A percentile compares a stretch with the other conserved stretches of the same genome.
Conservation (phyloP, 2,113 vertebrate genomes). For the Nothoprocta pentlandii region DNA sequence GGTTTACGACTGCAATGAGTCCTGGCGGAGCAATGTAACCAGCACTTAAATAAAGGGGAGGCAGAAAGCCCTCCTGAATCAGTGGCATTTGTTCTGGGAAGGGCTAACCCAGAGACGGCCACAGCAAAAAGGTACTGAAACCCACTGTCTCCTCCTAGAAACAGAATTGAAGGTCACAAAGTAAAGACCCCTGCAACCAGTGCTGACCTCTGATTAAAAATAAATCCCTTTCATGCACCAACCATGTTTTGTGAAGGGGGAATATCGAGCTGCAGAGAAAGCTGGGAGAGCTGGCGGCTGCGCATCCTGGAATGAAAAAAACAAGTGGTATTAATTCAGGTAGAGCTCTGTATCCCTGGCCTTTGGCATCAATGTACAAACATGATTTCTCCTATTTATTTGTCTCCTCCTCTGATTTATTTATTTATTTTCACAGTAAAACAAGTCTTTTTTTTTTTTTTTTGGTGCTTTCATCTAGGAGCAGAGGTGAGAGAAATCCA, state of each 20-base stretch:
- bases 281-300: slow-evolving; percentile 20
- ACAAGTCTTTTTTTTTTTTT: slow-evolving; percentile 20
- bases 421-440: neutral
- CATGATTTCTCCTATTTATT: neutral
- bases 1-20: slow-evolving; percentile 56
- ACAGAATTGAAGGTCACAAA: slow-evolving; percentile 66
- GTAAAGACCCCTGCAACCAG: slow-evolving; percentile 67
- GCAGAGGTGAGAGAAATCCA: neutral
- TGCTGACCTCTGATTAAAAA: slow-evolving; percentile 70
- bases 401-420: neutral
- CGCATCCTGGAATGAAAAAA: neutral
- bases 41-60: slow-evolving; percentile 77
- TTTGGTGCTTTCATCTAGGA: neutral
- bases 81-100: slow-evolving; percentile 70
- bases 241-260: slow-evolving; percentile 51
- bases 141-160: slow-evolving; percentile 78
- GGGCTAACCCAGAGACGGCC: slow-evolving; percentile 65
- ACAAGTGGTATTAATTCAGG: neutral
- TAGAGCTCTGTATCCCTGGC: neutral
- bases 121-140: slow-evolving; percentile 74
- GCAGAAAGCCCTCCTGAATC: slow-evolving; percentile 44
- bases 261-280: slow-evolving; percentile 21
- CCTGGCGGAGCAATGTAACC: slow-evolving; percentile 43
- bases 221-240: slow-evolving; percentile 53
- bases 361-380: neutral